phyloP scores from a whole-genome alignment of 2,888 invertebrate genomes.

The Perizoma flavofasciatum region DNA sequence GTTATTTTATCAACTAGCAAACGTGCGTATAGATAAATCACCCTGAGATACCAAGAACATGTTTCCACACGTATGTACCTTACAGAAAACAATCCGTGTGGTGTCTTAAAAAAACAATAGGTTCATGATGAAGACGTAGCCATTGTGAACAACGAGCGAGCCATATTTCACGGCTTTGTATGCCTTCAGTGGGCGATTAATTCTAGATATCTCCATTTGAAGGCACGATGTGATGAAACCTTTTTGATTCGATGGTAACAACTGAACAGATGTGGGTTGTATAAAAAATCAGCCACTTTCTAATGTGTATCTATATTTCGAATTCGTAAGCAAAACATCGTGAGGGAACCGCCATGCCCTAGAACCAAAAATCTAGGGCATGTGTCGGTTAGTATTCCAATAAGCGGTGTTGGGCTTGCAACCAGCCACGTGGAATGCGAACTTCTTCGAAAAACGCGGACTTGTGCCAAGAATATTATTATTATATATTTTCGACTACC shows the following conservation, averaged over 20 bases:
- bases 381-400: too few species aligned
- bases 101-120: conserved; percentile 78
- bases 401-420: too few species aligned
- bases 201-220: conserved; percentile 83
- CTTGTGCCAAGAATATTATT: too few species aligned
- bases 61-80: conserved; percentile 68
- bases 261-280: conserved; percentile 63
- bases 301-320: conserved; percentile 29
- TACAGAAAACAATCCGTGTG: conserved; percentile 80
- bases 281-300: conserved; percentile 37
- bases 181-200: conserved; percentile 79
- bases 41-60: conserved; percentile 64
- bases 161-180: conserved; percentile 83
- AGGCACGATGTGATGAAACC: conserved; percentile 77
- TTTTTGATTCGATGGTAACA: conserved; percentile 73
- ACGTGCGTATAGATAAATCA: conserved; percentile 64
- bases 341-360: not conserved
- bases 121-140: conserved; percentile 82
- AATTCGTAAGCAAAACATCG: conserved; percentile 20
- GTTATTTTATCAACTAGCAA: conserved; percentile 53
- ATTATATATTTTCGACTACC: too few species aligned
- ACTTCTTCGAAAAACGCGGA: too few species aligned
- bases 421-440: too few species aligned
- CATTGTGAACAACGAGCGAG: conserved; percentile 81
- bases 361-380: too few species aligned